Evolutionary conservation across 2,797 vertebrate species (phyloP), one percentile per base, ranked within the genome.

Genomic region (Rhadinocentrus ornatus): DNA sequence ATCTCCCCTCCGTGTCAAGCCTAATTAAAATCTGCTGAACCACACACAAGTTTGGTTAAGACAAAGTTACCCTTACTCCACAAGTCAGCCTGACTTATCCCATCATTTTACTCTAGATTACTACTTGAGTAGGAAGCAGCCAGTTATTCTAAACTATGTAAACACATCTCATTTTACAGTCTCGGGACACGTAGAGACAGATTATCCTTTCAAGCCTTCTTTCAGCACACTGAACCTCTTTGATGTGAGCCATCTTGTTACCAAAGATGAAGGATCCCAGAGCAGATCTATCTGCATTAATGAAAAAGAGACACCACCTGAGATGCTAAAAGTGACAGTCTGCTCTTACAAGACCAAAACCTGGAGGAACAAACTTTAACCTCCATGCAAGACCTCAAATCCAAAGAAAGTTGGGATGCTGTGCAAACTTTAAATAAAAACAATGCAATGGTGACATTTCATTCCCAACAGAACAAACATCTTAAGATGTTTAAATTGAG

Each of bases 21-120:
- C 58, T 50, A 18, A 62, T 62, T 56, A 69, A 0, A 24, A 62
- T 67, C 34, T 58, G 20, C 55, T 62, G 52, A 66, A 52, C 29
- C 4, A 41, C 46, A 58, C 53, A 68, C 57, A 26, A 52, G 22
- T 52, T 52, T 52, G 50, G 12, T 52, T 26, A 24, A 50, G 48
- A 50, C 22, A 48, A 2, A 24, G n/a, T 24, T 50, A 26, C 26
- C 50, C 50, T 26, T 26, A 52, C 24, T 52, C 50, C 24, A 52
- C n/a, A 50, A 22, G 48, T 50, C 22, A 6, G 50, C 50, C 50
- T 26, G 50, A 52, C 50, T 52, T 26, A 7, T 52, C 22, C 50
- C 50, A n/a, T 48, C 20, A 48, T n/a, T 48, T 48, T 48, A 48
- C 20, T 48, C 20, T 7, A 9, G 20, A 48, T n/a, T 11, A 26